These are phyloP conservation scores for Caenorhabditis becei DNA, from an alignment of 2,888 invertebrate species.

Conservation along the genomic window DNA sequence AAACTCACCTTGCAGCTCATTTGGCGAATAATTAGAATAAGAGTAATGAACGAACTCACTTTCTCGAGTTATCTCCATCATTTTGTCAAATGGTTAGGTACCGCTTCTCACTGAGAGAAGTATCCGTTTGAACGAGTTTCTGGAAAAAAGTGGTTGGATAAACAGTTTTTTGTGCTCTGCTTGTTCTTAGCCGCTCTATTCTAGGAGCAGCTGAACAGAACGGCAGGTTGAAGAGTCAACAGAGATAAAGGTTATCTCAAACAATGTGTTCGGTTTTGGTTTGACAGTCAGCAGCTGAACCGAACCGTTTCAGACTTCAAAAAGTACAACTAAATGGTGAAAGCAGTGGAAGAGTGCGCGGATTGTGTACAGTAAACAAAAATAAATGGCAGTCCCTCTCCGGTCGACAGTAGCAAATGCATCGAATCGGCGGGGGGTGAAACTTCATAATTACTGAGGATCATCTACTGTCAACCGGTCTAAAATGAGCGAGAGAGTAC, in stretches of 20 bases:
- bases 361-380: slow-evolving; percentile 55
- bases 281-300: no score
- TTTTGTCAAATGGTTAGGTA: slow-evolving; percentile 54
- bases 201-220: background rate
- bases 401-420: slow-evolving; percentile 37
- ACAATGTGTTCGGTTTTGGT: slow-evolving; percentile 7
- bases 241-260: slow-evolving; percentile 26
- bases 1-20: slow-evolving; percentile 25
- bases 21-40: slow-evolving; percentile 27
- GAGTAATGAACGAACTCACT: slow-evolving; percentile 57
- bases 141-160: slow-evolving; percentile 44
- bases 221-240: slow-evolving; percentile 27
- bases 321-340: slow-evolving; percentile 39
- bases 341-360: slow-evolving; percentile 9
- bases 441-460: slow-evolving; percentile 68
- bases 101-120: slow-evolving; percentile 65
- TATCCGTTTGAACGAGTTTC: slow-evolving; percentile 63
- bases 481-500: slow-evolving; percentile 52
- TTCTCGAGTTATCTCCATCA: slow-evolving; percentile 67
- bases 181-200: slow-evolving; percentile 1
- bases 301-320: slow-evolving; percentile 13
- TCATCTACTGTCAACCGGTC: slow-evolving; percentile 67
- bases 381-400: slow-evolving; percentile 45
- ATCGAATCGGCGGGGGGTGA: slow-evolving; percentile 50
- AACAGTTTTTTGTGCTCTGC: slow-evolving; percentile 39